Evolutionary conservation across 2,113 vertebrate species (phyloP), one percentile per base, ranked within the genome.

Genomic region (Sinocyclocheilus maitianheensis): DNA sequence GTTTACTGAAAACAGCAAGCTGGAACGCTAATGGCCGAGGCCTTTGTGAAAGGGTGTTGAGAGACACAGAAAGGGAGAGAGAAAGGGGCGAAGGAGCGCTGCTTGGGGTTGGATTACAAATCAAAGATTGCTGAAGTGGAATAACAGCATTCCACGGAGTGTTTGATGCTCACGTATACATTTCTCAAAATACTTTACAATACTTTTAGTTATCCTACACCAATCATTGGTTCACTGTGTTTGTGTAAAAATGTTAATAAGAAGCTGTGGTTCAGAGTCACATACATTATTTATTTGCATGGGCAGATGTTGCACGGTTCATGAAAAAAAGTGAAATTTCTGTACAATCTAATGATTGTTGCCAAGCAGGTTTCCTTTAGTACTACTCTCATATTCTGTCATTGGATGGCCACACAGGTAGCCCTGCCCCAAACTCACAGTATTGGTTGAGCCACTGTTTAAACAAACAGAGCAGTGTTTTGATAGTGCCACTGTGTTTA

Each of bases 51-150:
- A 43, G 72, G 76, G 46, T 82, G 80, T 67, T 69, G 43, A 67
- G 80, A 69, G 40, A 80, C 46, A 62, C 37, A 24, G 78, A 80
- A 46, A 80, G 78, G 14, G 14, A 63, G 58, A 63, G 43, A 51
- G 75, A 77, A 53, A 77, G 75, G 75, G 67, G 43, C 11, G 24
- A 81, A 30, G 9, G 80, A 48, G 77, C 18, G 18, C 30, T 14
- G 77, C 30, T 4, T 58, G 34, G 80, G 24, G 40, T 67, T 82
- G 43, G 63, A 82, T 82, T 69, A 69, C 80, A 69, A 82, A 69
- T 82, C 80, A 30, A 69, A 82, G 60, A 65, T 81, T 81, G 58
- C 60, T 81, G 78, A 81, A 81, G 78, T 82, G 63, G 80, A 82
- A 69, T 82, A 82, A 82, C 80, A 30, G 80, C 80, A 82, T 82